Evolutionary conservation across 2,113 vertebrate species (phyloP).

Genomic region (Pseudonaja textilis): DNA sequence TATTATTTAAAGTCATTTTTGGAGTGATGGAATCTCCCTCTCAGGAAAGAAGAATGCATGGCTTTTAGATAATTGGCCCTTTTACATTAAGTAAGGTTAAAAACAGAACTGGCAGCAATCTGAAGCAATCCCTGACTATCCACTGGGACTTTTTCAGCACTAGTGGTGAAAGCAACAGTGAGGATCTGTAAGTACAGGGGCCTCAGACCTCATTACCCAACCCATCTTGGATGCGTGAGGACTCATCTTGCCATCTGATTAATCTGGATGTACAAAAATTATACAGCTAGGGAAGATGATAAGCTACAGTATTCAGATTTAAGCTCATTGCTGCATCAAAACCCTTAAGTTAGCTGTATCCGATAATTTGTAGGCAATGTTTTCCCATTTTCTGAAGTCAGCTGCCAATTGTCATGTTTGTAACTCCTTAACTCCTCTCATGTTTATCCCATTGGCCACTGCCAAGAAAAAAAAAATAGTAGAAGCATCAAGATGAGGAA

Average conservation of each 20-base stretch:
- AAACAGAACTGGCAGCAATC: not conserved
- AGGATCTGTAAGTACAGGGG: not conserved
- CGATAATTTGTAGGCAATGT: not conserved
- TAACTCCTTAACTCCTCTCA: not conserved
- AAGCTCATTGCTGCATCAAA: not conserved
- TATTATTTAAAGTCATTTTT: not conserved
- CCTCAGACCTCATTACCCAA: not conserved
- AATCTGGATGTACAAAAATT: not conserved
- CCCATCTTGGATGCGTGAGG: not conserved
- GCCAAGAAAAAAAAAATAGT: not conserved
- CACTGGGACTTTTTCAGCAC: not conserved
- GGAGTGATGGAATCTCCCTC: not conserved
- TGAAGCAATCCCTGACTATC: not conserved
- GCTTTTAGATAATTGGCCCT: not conserved
- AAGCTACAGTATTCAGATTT: not conserved
- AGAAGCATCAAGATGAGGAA: not conserved
- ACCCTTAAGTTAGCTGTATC: not conserved
- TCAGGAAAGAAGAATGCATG: not conserved
- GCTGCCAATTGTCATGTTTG: not conserved
- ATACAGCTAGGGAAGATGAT: not conserved
- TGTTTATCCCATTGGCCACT: not conserved
- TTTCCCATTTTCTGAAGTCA: not conserved
- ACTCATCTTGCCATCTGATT: not conserved
- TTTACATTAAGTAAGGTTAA: not conserved
- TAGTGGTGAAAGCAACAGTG: not conserved